Base-by-base conservation (phyloP, 1,140 invertebrate species). In the Leptinotarsa undecemlineata region DNA sequence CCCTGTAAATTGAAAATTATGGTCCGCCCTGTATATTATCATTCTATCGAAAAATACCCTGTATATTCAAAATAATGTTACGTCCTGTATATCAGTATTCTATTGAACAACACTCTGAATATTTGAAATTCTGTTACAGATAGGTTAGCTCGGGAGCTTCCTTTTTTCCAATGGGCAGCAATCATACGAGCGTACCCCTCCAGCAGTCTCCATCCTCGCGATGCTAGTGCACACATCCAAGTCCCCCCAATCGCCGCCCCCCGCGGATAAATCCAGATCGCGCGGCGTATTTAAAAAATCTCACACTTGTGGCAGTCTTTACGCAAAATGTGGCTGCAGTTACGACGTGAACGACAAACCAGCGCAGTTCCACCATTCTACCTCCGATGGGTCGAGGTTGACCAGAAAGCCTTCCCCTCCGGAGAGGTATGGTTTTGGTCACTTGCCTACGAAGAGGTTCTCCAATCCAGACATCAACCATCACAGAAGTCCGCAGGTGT, bases 261-360 rank as follows among this genome's bases (percentile, higher is more conserved):
- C 75, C 57, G 71, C 72, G 51, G 51, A 68, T 51, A 68, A 69
- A 67, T 19, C 66, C 71, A 77, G 61, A 33, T 19, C 68, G n/a
- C 78, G 77, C 77, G 77, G 51, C 33, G 19, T 74, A 17, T 81
- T 82, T 71, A 80, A 78, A 82, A 82, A 81, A 21, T 77, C 80
- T 8, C 83, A 85, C 80, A 83, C 81, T 70, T 85, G 85, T 77
- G 85, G 84, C 66, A 85, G 84, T 80, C 77, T 85, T 48, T 85
- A 80, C 75, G 82, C 82, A 20, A 83, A 84, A 76, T 85, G 82
- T 75, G 77, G 79, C 64, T 84, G 83, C 71, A 75, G 77, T 74
- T 73, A 82, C 76, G 77, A 81, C 26, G 67, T 68, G 21, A 70
- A 75, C 64, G 73, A 73, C 48, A 68, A 47, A 20, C 23, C 23